Percentiles rank a stretch among this genome's conserved stretches.
These are phyloP conservation scores for Bombus confusus DNA, from an alignment of 1,140 invertebrate genomes.

Conservation along the genomic window DNA sequence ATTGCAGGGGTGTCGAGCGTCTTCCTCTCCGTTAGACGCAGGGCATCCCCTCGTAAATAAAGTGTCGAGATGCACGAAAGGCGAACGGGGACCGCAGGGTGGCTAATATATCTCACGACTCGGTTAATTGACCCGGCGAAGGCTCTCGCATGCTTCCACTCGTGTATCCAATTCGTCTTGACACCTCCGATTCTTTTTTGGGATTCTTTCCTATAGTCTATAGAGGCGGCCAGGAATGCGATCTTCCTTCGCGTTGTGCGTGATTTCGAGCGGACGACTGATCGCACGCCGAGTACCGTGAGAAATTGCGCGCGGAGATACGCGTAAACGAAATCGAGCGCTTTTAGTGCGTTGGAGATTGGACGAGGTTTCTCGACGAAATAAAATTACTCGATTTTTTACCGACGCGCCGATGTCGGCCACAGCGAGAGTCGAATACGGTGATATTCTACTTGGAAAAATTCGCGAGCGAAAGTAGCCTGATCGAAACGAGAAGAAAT, in stretches of 20 bases:
- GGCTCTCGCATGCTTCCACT: slow-evolving; percentile 54
- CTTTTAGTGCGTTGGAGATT: background rate
- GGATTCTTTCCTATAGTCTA: slow-evolving; percentile 57
- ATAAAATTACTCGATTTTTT: too few relatives aligned
- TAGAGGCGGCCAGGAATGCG: slow-evolving; percentile 55
- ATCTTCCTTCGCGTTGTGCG: slow-evolving; percentile 53
- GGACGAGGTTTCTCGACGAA: too few relatives aligned
- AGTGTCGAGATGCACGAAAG: slow-evolving; percentile 56
- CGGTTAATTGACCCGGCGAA: slow-evolving; percentile 74
- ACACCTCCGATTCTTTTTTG: slow-evolving; percentile 63
- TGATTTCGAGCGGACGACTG: slow-evolving; percentile 36
- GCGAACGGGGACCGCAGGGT: slow-evolving; percentile 58
- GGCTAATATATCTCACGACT: slow-evolving; percentile 73
- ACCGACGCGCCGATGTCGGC: fast-evolving
- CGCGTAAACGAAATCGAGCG: background rate
- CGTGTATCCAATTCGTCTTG: slow-evolving; percentile 68
- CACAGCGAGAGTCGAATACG: too few relatives aligned
- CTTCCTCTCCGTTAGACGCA: slow-evolving; percentile 42
- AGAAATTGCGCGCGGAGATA: background rate
- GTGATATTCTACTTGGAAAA: background rate
- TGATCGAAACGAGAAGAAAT: background rate
- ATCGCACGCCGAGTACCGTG: slow-evolving; percentile 9
- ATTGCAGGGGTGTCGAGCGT: slow-evolving; percentile 64
- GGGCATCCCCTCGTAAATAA: slow-evolving; percentile 70
- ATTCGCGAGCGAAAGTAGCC: background rate